A percentile compares a stretch with the other conserved stretches of the same genome.
phyloP scores from a whole-genome alignment of 1,140 invertebrate species.

The Ceratosolen solmsi region DNA sequence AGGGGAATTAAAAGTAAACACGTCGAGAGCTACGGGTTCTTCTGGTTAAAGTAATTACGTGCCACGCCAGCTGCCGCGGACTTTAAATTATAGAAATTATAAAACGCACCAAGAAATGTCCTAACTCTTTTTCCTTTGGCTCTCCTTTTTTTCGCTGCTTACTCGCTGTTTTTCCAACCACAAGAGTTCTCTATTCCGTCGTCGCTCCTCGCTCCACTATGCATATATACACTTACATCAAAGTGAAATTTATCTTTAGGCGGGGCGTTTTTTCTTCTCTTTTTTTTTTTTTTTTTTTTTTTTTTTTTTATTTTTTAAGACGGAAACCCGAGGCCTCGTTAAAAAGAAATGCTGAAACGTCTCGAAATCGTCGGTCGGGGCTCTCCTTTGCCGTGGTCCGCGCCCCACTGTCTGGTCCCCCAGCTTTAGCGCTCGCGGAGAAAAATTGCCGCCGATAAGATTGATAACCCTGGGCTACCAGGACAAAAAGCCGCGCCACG shows the following conservation, averaged over 20 bases:
- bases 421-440: background rate
- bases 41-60: constrained; percentile 74
- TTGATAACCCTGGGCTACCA: constrained; percentile 9
- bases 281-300: no score
- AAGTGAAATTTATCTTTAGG: constrained; percentile 41
- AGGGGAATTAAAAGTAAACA: constrained; percentile 72
- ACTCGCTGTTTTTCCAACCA: constrained; percentile 52
- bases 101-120: constrained; percentile 65
- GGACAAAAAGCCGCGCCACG: background rate
- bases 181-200: constrained; percentile 29
- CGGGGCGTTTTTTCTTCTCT: background rate
- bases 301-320: no score
- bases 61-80: constrained; percentile 72
- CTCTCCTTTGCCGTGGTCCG: no score
- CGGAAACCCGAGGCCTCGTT: background rate
- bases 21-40: constrained; percentile 68
- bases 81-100: constrained; percentile 75
- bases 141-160: constrained; percentile 4
- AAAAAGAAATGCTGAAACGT: constrained; percentile 14
- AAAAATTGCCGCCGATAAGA: constrained; percentile 38
- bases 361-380: background rate
- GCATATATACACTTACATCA: constrained; percentile 10
- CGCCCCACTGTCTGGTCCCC: no score
- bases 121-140: constrained; percentile 52
- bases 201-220: background rate